These are phyloP conservation scores for Microdon myrmicae DNA, from an alignment of 2,888 invertebrate genomes.

Conservation along the genomic window DNA sequence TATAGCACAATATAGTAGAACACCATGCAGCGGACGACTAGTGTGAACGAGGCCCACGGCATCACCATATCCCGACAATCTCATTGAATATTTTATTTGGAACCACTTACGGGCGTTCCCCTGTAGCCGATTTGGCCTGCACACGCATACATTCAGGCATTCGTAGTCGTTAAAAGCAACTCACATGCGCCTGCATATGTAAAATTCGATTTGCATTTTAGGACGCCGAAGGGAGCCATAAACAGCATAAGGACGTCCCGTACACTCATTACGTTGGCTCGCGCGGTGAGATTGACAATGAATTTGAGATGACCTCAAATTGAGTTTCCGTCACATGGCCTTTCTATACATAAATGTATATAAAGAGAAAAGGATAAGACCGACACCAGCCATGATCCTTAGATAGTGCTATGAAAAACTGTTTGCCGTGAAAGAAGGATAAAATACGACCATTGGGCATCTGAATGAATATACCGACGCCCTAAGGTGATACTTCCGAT, in stretches of 20 bases:
- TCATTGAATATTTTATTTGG: slow-evolving; percentile 48
- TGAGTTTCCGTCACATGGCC: slow-evolving; percentile 27
- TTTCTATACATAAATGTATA: no score
- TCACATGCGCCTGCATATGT: slow-evolving; percentile 28
- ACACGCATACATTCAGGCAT: neutral
- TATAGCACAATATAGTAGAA: no score
- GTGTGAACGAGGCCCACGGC: no score
- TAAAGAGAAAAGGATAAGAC: no score
- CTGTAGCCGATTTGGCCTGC: slow-evolving; percentile 20
- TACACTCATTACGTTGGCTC: slow-evolving; percentile 1
- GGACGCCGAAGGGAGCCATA: slow-evolving; percentile 37
- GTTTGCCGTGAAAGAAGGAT: no score
- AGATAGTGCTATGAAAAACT: no score
- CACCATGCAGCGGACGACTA: no score
- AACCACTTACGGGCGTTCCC: slow-evolving; percentile 29
- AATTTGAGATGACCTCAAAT: slow-evolving; percentile 42
- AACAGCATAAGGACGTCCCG: slow-evolving; percentile 28
- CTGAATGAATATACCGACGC: no score
- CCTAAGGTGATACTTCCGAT: no score
- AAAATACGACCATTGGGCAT: no score
- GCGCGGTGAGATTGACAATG: slow-evolving; percentile 38
- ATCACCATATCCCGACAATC: slow-evolving; percentile 26
- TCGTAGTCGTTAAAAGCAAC: no score
- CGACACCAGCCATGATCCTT: no score
- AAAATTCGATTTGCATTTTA: slow-evolving; percentile 50